A percentile compares a stretch with the other conserved stretches of the same genome.
Conservation (phyloP, 1,140 invertebrate genomes). For the Drosophila virilis region DNA sequence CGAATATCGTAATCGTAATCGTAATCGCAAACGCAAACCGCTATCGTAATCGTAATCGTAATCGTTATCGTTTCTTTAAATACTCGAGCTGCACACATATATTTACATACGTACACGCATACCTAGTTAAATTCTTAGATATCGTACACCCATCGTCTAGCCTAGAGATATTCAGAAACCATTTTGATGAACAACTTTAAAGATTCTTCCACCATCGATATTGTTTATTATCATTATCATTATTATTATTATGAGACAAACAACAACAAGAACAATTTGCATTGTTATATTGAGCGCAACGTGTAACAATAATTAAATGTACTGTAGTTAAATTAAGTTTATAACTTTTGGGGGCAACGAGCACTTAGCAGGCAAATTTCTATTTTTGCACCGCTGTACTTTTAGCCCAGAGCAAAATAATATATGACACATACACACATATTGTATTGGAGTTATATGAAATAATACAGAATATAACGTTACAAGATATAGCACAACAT, state of each 20-base stretch:
- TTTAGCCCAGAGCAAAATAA: constrained; percentile 19
- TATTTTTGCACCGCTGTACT: constrained; percentile 36
- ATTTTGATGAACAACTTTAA: constrained; percentile 22
- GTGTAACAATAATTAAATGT: constrained; percentile 51
- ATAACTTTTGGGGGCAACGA: constrained; percentile 10
- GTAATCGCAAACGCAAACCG: constrained; percentile 1
- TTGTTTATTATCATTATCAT: constrained; percentile 9
- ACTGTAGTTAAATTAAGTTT: constrained; percentile 47
- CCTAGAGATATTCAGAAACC: constrained; percentile 9
- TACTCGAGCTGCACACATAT: constrained; percentile 24
- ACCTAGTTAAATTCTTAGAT: constrained; percentile 15
- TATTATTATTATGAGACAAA: background rate
- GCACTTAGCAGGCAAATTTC: constrained; percentile 29
- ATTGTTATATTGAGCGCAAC: constrained; percentile 51
- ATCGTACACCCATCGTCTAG: constrained; percentile 12
- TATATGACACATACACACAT: constrained; percentile 10
- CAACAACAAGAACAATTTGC: constrained; percentile 22
- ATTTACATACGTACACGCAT: constrained; percentile 17
- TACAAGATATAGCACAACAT: constrained; percentile 30
- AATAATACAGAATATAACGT: constrained; percentile 8
- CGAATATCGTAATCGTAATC: constrained; percentile 18
- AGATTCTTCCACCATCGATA: constrained; percentile 16
- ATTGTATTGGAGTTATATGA: constrained; percentile 23
- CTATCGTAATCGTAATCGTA: constrained; percentile 18
- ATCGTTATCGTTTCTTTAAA: constrained; percentile 39